phyloP scores from a whole-genome alignment of 2,888 invertebrate species.

The Sialis lutaria region DNA sequence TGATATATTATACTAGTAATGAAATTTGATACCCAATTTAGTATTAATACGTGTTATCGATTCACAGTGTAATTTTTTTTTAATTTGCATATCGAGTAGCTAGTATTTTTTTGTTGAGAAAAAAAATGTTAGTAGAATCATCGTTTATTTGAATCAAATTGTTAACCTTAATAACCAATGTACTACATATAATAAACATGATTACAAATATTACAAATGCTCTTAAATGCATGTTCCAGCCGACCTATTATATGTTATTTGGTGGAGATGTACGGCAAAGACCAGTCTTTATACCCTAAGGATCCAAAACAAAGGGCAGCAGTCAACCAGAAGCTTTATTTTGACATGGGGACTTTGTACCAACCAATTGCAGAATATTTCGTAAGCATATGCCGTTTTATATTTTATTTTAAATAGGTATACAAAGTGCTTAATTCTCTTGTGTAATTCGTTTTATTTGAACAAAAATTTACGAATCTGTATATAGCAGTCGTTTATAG shows the following conservation, averaged over 20 bases:
- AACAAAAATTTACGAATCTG: no score
- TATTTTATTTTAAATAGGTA: background rate
- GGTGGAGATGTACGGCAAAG: conserved; percentile 43
- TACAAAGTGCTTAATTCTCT: no score
- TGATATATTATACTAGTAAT: no score
- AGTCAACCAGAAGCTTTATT: conserved; percentile 43
- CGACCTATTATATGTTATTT: conserved; percentile 50
- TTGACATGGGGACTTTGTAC: conserved; percentile 39
- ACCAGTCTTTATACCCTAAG: conserved; percentile 44
- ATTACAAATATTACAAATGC: background rate
- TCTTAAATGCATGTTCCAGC: conserved; percentile 24
- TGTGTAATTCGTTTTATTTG: no score
- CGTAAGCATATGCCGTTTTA: conserved; percentile 29
- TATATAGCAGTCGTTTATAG: no score
- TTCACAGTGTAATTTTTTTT: no score
- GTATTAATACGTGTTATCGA: no score
- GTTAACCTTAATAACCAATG: background rate
- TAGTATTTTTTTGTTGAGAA: no score
- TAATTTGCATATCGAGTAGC: no score
- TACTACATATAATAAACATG: background rate
- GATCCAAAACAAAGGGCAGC: conserved; percentile 40
- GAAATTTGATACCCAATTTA: no score
- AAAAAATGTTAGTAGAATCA: no score
- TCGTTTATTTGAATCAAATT: background rate
- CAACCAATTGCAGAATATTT: conserved; percentile 32